Evolutionary conservation across 1,140 invertebrate species (phyloP).

Genomic region (Thereuonema tuberculata): DNA sequence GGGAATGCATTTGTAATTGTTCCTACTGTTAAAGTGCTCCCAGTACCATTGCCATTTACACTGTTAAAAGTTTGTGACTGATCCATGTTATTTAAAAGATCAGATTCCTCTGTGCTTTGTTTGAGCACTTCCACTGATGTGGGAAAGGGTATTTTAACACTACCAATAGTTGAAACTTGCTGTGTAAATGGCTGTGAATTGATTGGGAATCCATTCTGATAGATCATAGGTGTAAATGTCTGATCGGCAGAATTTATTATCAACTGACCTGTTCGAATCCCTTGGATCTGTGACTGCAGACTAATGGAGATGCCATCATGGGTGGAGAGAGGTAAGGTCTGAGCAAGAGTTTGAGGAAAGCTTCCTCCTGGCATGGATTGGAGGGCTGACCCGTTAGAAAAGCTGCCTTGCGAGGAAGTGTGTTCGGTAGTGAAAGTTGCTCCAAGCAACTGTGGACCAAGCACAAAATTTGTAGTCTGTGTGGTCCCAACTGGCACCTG

Average conservation of each 20-base stretch:
- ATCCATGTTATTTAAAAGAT: neutral
- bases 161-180: slow-evolving; percentile 1
- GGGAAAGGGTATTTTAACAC: neutral
- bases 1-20: slow-evolving; percentile 1
- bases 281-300: slow-evolving; percentile 4
- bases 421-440: neutral
- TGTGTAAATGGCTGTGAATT: neutral
- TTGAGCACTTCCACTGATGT: neutral
- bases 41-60: neutral
- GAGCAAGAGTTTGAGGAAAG: neutral
- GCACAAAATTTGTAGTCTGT: slow-evolving; percentile 5
- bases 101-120: neutral
- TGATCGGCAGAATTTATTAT: neutral
- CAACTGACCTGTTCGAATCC: neutral
- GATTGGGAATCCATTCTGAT: slow-evolving; percentile 5
- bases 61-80: neutral
- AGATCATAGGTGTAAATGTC: slow-evolving; percentile 3
- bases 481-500: neutral
- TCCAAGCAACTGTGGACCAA: slow-evolving; percentile 1
- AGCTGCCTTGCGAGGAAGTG: neutral
- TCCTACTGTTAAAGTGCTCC: neutral
- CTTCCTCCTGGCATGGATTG: neutral
- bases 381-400: neutral
- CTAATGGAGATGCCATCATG: slow-evolving; percentile 1
- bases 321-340: neutral